A percentile compares a stretch with the other conserved stretches of the same genome.
Conservation (phyloP, 1,140 invertebrate species). For the Sesamia nonagrioides region DNA sequence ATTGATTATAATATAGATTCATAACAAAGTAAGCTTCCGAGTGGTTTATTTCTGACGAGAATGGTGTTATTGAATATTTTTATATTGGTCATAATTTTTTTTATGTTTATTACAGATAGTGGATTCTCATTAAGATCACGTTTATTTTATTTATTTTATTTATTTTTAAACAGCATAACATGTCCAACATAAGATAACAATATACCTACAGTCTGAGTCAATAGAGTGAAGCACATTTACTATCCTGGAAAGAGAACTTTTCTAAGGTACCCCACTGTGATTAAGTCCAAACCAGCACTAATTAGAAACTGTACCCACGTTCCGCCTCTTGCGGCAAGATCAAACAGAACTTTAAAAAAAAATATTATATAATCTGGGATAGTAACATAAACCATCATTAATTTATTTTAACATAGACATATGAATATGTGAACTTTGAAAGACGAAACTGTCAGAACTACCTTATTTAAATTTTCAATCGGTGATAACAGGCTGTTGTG, state of each 20-base stretch:
- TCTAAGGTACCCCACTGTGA: neutral
- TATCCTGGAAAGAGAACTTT: neutral
- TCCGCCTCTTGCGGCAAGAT: neutral
- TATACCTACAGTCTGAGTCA: too few species aligned
- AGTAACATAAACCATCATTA: neutral
- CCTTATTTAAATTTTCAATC: too few species aligned
- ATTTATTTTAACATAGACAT: neutral
- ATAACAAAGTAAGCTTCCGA: constrained; percentile 17
- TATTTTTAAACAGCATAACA: too few species aligned
- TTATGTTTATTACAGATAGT: too few species aligned
- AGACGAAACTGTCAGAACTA: too few species aligned
- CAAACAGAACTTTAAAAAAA: neutral
- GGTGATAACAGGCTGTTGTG: too few species aligned
- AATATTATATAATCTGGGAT: neutral
- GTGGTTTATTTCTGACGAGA: constrained; percentile 8
- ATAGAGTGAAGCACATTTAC: neutral
- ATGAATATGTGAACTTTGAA: neutral
- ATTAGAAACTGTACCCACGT: constrained; percentile 11
- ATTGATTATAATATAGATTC: constrained; percentile 31
- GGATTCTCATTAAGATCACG: neutral
- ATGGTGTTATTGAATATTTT: neutral
- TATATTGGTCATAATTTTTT: neutral
- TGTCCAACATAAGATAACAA: too few species aligned
- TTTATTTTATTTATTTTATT: too few species aligned
- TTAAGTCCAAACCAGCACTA: neutral